phyloP scores from a whole-genome alignment of 2,113 vertebrate species.

The Hydrolagus affinis region DNA sequence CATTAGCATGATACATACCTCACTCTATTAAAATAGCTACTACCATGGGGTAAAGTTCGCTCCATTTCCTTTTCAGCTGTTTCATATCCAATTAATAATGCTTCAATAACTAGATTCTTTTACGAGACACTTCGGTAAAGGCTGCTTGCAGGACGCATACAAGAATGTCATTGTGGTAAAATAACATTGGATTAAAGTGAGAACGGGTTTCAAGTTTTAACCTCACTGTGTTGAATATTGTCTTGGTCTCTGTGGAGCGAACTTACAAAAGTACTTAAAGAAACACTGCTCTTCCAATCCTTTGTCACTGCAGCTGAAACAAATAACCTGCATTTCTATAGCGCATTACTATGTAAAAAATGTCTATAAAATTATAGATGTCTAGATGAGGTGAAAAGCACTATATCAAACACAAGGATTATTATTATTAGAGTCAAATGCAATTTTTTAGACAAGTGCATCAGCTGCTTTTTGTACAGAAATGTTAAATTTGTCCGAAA shows the following conservation, averaged over 20 bases:
- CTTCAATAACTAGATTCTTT: neutral
- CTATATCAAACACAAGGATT: too few relatives aligned
- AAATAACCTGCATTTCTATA: too few relatives aligned
- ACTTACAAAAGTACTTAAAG: too few relatives aligned
- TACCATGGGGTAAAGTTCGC: neutral
- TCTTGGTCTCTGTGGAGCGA: neutral
- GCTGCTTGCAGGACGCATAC: neutral
- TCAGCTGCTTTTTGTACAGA: too few relatives aligned
- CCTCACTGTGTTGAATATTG: neutral
- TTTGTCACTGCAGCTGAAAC: too few relatives aligned
- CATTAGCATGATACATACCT: neutral
- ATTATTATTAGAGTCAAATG: too few relatives aligned
- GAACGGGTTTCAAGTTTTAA: neutral
- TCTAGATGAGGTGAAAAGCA: too few relatives aligned
- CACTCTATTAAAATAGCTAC: neutral
- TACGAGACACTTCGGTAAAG: neutral
- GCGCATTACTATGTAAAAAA: too few relatives aligned
- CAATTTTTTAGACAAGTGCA: too few relatives aligned
- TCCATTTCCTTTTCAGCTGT: neutral
- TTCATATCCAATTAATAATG: neutral
- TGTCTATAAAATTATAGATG: too few relatives aligned
- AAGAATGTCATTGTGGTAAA: neutral
- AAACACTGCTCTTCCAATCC: too few relatives aligned
- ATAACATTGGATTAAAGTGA: constrained; percentile 1
- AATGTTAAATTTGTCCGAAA: too few relatives aligned